phyloP scores from a whole-genome alignment of 2,113 vertebrate genomes.

The Corapipo altera region DNA sequence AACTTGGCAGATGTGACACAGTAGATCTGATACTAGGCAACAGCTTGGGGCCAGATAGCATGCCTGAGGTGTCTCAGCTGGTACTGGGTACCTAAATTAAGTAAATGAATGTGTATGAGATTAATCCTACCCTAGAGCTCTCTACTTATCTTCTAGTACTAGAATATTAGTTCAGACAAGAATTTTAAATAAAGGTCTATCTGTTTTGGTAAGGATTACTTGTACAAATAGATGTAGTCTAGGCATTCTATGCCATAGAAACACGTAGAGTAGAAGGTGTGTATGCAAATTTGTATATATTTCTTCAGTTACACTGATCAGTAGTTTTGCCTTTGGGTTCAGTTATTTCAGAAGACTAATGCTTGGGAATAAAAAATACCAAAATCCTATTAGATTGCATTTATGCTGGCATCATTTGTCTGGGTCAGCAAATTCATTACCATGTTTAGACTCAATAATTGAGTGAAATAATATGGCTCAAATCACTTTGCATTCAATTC shows the following conservation, averaged over 20 bases:
- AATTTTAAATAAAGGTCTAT: background rate
- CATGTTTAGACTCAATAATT: background rate
- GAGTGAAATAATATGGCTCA: background rate
- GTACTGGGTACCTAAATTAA: background rate
- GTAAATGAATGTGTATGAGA: background rate
- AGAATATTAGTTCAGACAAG: background rate
- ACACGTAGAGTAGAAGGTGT: background rate
- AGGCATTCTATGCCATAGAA: background rate
- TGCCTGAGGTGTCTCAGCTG: background rate
- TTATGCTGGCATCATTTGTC: background rate
- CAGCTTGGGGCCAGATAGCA: background rate
- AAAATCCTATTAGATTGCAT: background rate
- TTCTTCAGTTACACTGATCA: background rate
- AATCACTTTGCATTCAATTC: background rate
- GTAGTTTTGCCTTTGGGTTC: background rate
- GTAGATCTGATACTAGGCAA: background rate
- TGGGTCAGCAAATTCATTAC: background rate
- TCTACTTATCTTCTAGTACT: background rate
- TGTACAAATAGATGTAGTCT: background rate
- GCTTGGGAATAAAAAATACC: background rate
- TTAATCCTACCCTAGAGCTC: background rate
- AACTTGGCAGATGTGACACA: background rate
- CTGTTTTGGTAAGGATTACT: background rate
- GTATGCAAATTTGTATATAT: background rate
- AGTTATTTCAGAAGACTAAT: background rate